Conservation (phyloP, 1,140 invertebrate species). For the Acromyrmex charruanus region DNA sequence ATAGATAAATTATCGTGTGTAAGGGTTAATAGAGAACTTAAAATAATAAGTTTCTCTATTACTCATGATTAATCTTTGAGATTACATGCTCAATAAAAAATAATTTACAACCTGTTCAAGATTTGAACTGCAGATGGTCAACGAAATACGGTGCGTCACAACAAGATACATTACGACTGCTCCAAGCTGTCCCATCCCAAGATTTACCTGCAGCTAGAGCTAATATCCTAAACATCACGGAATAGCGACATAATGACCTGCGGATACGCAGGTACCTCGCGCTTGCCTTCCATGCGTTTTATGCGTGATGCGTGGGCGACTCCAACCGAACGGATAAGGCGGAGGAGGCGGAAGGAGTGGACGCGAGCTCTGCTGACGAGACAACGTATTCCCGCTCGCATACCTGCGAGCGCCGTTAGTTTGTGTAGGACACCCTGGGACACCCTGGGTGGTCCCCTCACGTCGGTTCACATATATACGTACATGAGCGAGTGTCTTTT, state of each 20-base stretch:
- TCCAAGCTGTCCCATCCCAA: not conserved
- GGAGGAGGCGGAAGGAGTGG: constrained; percentile 4
- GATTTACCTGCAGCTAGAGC: not conserved
- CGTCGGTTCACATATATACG: constrained; percentile 28
- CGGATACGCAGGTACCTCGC: constrained; percentile 57
- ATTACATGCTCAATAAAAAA: not conserved
- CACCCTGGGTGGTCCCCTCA: constrained; percentile 71
- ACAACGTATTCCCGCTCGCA: constrained; percentile 57
- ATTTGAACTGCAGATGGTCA: not conserved
- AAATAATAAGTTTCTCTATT: not conserved
- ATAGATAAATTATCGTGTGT: too few species aligned
- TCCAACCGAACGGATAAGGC: constrained; percentile 68
- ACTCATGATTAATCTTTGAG: not conserved
- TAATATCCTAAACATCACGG: constrained; percentile 5
- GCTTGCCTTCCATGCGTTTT: constrained; percentile 73
- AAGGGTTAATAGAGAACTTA: not conserved
- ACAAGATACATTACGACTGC: not conserved
- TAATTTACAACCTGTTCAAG: not conserved
- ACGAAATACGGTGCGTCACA: not conserved
- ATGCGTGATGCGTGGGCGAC: constrained; percentile 80
- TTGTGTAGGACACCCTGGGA: constrained; percentile 59
- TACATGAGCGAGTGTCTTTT: constrained; percentile 37
- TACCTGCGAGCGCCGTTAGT: constrained; percentile 64
- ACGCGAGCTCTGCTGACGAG: not conserved
- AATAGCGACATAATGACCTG: constrained; percentile 12